Base-by-base conservation (phyloP, 1,140 invertebrate genomes). In the Planococcus citri region DNA sequence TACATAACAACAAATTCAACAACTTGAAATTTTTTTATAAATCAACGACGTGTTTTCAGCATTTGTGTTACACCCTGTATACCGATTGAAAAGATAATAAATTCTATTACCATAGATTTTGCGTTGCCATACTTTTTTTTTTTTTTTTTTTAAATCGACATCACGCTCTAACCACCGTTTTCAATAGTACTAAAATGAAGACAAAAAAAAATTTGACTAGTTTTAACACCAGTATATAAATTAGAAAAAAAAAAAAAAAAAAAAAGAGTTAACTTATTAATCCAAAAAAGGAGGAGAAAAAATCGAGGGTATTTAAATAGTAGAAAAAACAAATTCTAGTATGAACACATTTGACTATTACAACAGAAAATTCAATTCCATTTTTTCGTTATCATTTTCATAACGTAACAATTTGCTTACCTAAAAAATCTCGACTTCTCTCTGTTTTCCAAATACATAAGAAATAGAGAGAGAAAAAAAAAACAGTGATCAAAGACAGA, bases 201-300 rank as follows among this genome's bases (percentile, higher is more conserved):
- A 64, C 60, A 64, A n/a, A n/a, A n/a, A n/a, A n/a, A n/a, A n/a
- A 64, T 64, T 25, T 64, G 14, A 64, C 60, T 64, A 64, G 60
- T 64, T 24, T 64, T 27, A 64, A 64, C 60, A 64, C 25, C 14
- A 64, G 60, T 20, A 8, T 20, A 4, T 58, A 22, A 58, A 58
- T 22, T n/a, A 20, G 51, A 20, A 4, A n/a, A 22, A n/a, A 22
- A 20, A 20, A 58, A 20, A 58, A 58, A 33, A 33, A 33, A 33
- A 33, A 33, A 33, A 33, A 3, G 29, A 6, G 29, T n/a, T n/a
- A n/a, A n/a, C n/a, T n/a, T n/a, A n/a, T n/a, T n/a, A n/a, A n/a
- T n/a, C n/a, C n/a, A n/a, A n/a, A n/a, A n/a, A n/a, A n/a, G n/a
- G n/a, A n/a, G n/a, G n/a, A n/a, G n/a, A n/a, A n/a, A n/a, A n/a